Conservation (phyloP, 1,140 invertebrate species). For the Scaptomyza hsui region DNA sequence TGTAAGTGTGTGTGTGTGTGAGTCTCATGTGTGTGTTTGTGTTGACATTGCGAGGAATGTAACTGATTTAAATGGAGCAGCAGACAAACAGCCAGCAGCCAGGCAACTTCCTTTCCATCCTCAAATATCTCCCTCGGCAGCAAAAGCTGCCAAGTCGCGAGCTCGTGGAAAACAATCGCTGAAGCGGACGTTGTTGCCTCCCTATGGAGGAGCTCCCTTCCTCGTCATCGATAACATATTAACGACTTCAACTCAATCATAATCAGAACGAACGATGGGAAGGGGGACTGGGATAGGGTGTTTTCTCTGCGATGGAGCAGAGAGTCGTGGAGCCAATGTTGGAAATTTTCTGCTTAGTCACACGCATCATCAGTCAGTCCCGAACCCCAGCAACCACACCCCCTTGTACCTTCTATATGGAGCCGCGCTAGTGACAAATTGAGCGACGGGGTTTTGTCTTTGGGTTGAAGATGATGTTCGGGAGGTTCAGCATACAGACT, state of each 20-base stretch:
- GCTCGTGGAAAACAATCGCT: constrained; percentile 18
- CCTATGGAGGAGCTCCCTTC: background rate
- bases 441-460: constrained; percentile 50
- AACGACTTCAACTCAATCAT: constrained; percentile 76
- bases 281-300: constrained; percentile 1
- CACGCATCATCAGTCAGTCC: constrained; percentile 65
- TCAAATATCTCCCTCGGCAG: background rate
- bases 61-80: constrained; percentile 77
- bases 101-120: constrained; percentile 21
- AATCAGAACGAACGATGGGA: constrained; percentile 42
- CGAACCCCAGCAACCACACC: constrained; percentile 24
- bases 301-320: constrained; percentile 9
- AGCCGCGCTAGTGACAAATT: constrained; percentile 61
- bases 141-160: constrained; percentile 2
- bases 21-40: constrained; percentile 30
- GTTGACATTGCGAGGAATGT: constrained; percentile 52
- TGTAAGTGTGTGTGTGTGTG: constrained; percentile 25
- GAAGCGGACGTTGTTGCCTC: background rate
- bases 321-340: constrained; percentile 17
- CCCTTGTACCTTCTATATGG: background rate
- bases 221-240: constrained; percentile 65
- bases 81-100: constrained; percentile 49
- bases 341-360: constrained; percentile 69
- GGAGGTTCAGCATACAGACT: background rate
- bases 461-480: constrained; percentile 19